Evolutionary conservation across 2,888 invertebrate species (phyloP).

Genomic region (Nebria brevicollis): DNA sequence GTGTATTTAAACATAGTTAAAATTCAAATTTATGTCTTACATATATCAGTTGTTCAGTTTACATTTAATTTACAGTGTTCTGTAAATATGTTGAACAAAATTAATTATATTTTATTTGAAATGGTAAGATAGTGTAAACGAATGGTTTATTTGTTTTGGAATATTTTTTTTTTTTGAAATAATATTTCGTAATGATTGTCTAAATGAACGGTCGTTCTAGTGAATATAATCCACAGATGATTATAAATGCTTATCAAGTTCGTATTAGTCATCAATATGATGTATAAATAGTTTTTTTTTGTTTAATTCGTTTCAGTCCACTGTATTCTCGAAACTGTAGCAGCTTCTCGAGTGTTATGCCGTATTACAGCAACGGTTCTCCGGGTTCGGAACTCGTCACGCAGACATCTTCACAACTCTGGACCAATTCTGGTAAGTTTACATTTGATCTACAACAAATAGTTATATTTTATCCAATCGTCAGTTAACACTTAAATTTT

Average conservation of each 20-base stretch:
- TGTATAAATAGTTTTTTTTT: neutral
- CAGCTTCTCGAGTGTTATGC: conserved; percentile 54
- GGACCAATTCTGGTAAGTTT: conserved; percentile 59
- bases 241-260: neutral
- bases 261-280: neutral
- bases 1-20: no score
- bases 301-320: conserved; percentile 55
- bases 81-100: no score
- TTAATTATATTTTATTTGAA: no score
- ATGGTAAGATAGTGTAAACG: no score
- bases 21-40: no score
- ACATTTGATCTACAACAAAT: no score
- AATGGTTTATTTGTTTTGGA: no score
- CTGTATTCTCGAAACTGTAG: conserved; percentile 56
- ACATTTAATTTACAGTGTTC: no score
- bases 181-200: neutral
- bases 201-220: neutral
- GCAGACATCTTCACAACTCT: conserved; percentile 56
- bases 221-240: neutral
- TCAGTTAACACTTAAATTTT: no score
- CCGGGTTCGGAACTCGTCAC: conserved; percentile 55
- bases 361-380: conserved; percentile 57
- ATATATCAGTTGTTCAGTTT: no score
- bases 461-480: no score
- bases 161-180: no score